These are phyloP conservation scores for Metridium senile DNA, from an alignment of 92 coral and sea anemone genomes.

Conservation along the genomic window DNA sequence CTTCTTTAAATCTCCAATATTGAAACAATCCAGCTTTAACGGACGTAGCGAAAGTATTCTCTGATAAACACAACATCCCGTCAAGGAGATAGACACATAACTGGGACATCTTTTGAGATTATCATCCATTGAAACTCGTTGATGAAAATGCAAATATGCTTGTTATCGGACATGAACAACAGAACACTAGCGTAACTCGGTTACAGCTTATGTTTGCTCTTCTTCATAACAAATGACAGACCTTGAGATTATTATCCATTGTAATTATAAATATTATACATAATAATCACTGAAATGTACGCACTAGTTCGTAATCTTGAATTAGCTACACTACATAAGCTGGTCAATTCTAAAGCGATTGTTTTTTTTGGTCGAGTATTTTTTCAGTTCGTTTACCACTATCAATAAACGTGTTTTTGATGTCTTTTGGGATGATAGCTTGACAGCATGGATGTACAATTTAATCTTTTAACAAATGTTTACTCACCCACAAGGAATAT, in stretches of 20 bases:
- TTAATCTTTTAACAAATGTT: not conserved
- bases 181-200: too few species aligned
- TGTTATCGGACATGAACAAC: too few species aligned
- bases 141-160: too few species aligned
- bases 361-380: too few species aligned
- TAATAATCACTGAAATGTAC: too few species aligned
- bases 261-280: not conserved
- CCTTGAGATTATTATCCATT: not conserved
- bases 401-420: too few species aligned
- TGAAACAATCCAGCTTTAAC: not conserved
- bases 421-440: too few species aligned
- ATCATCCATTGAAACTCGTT: not conserved
- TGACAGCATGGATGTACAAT: not conserved
- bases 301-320: too few species aligned
- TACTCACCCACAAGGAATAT: conserved; percentile 74
- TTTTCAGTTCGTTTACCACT: too few species aligned
- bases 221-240: not conserved
- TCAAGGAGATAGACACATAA: not conserved
- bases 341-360: too few species aligned
- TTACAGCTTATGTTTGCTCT: too few species aligned
- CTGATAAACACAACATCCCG: not conserved
- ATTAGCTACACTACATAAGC: too few species aligned
- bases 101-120: not conserved
- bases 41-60: not conserved
- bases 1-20: not conserved